These are phyloP conservation scores for Ellobium chinense DNA, from an alignment of 2,888 invertebrate genomes.

Conservation along the genomic window DNA sequence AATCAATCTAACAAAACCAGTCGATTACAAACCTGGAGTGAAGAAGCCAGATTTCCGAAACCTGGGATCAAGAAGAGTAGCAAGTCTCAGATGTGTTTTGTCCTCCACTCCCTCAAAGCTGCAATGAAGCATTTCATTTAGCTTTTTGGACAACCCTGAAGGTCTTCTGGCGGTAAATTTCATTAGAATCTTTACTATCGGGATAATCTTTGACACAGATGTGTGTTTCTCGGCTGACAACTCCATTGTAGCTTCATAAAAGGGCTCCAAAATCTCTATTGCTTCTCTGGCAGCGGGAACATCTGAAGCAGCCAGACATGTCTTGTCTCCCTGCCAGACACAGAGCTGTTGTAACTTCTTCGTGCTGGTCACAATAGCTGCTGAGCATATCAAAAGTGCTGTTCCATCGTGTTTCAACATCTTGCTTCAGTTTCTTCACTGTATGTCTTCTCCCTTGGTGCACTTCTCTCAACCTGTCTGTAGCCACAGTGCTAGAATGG, in stretches of 20 bases:
- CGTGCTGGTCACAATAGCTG: conserved; percentile 10
- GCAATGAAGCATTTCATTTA: neutral
- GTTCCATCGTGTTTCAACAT: conserved; percentile 30
- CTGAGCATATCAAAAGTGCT: conserved; percentile 11
- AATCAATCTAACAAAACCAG: too few species aligned
- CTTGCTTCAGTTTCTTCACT: conserved; percentile 4
- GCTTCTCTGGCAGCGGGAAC: too few species aligned
- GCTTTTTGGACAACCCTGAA: neutral
- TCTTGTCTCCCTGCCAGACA: neutral
- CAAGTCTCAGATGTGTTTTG: neutral
- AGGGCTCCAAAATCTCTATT: neutral
- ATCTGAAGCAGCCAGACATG: too few species aligned
- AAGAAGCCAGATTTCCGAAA: neutral
- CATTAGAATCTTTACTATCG: neutral
- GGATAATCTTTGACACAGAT: neutral
- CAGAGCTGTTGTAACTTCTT: conserved; percentile 1
- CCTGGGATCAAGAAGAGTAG: conserved; percentile 13
- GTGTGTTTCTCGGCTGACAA: conserved; percentile 4
- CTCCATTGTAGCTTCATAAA: neutral
- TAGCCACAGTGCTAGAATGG: neutral
- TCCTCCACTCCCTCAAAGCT: neutral
- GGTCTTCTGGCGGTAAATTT: neutral
- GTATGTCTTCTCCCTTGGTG: neutral
- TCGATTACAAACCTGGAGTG: too few species aligned
- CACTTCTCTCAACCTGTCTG: neutral